These are phyloP conservation scores for Palythoa heliodiscus DNA, from an alignment of 92 coral and sea anemone species.

Conservation along the genomic window DNA sequence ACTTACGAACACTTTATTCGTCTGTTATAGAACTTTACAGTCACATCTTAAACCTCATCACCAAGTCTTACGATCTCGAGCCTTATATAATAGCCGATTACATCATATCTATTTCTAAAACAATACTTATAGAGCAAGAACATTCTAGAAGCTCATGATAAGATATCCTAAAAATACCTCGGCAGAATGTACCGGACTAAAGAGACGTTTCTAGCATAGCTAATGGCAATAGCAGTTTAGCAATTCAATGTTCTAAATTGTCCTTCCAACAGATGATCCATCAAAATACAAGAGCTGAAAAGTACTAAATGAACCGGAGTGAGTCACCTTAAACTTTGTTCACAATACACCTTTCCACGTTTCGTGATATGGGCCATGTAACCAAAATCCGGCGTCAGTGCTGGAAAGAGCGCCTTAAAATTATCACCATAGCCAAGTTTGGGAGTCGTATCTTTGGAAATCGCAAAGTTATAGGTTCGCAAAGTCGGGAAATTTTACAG, in stretches of 20 bases:
- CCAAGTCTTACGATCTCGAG: background rate
- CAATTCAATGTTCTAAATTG: background rate
- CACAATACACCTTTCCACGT: no score
- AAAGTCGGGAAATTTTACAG: no score
- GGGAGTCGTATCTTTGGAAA: no score
- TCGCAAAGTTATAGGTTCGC: no score
- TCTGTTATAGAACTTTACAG: background rate
- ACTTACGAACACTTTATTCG: background rate
- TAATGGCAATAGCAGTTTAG: background rate
- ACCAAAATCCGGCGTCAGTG: no score
- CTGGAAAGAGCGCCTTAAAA: no score
- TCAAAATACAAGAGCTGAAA: no score
- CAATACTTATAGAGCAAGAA: background rate
- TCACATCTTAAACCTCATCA: background rate
- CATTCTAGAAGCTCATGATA: background rate
- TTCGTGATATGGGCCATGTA: no score
- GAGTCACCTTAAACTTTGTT: no score
- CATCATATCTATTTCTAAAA: background rate
- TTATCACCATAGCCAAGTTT: no score
- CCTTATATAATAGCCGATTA: background rate
- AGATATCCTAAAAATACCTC: background rate
- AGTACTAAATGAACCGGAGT: no score
- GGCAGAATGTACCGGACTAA: background rate
- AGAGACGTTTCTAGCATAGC: background rate
- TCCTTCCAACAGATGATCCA: background rate